These are phyloP conservation scores for Phallusia fumigata DNA, from an alignment of 23 tunicate species.

Conservation along the genomic window DNA sequence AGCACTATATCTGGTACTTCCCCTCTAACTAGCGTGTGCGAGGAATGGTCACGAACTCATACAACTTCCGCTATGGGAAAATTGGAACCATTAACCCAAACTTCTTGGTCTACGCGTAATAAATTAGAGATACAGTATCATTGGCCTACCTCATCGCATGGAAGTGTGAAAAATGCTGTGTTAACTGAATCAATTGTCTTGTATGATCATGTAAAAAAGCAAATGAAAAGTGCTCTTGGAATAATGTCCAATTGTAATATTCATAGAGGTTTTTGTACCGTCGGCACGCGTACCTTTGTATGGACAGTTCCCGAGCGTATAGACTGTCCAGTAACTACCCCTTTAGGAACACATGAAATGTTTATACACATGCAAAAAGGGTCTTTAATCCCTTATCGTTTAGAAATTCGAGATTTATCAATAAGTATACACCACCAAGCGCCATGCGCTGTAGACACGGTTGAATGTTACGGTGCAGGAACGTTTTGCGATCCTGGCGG, in stretches of 20 bases:
- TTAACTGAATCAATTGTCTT: slow-evolving; percentile 1
- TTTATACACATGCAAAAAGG: neutral
- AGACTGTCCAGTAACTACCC: slow-evolving; percentile 2
- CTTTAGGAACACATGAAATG: slow-evolving; percentile 7
- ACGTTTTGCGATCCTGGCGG: slow-evolving; percentile 3
- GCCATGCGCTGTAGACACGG: neutral
- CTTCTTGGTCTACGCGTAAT: slow-evolving; percentile 1
- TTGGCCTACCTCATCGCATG: neutral
- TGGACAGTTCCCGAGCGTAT: slow-evolving; percentile 8
- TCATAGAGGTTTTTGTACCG: slow-evolving; percentile 7
- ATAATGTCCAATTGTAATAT: slow-evolving; percentile 1
- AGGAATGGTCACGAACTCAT: neutral
- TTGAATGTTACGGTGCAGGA: neutral
- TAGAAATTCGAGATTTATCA: slow-evolving; percentile 3
- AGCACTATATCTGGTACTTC: neutral
- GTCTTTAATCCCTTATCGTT: neutral
- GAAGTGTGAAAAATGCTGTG: neutral
- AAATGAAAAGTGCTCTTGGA: slow-evolving; percentile 5
- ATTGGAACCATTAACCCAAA: neutral
- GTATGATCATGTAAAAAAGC: neutral
- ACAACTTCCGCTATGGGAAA: neutral
- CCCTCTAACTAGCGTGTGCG: neutral
- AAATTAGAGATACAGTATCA: neutral
- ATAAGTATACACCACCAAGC: neutral
- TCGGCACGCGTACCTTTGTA: neutral